Evolutionary conservation across 2,113 vertebrate species (phyloP).

Genomic region (Odobenus rosmarus): DNA sequence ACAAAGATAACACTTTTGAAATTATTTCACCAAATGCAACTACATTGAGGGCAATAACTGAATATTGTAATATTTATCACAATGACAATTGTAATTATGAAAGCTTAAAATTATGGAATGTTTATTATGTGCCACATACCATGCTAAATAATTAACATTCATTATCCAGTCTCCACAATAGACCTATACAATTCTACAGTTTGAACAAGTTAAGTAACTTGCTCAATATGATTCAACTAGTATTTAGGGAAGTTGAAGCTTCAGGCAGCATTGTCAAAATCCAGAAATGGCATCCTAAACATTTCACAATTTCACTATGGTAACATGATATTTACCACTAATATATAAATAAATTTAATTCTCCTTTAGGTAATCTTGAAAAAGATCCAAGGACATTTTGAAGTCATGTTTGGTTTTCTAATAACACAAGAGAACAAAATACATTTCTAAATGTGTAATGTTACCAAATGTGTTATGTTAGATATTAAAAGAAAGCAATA

Average conservation of each 20-base stretch:
- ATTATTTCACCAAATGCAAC: not conserved
- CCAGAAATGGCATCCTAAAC: not conserved
- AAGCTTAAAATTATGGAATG: not conserved
- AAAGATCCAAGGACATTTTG: not conserved
- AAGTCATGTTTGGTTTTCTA: not conserved
- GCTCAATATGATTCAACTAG: not conserved
- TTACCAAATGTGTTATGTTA: not conserved
- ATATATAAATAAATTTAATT: not conserved
- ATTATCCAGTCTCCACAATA: not conserved
- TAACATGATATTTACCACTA: not conserved
- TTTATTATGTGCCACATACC: not conserved
- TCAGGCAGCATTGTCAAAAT: not conserved
- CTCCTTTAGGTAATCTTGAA: not conserved
- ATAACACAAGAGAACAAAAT: not conserved
- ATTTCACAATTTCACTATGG: not conserved
- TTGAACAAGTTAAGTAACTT: not conserved
- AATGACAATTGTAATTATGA: not conserved
- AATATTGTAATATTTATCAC: not conserved
- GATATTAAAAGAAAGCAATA: not conserved
- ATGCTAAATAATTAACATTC: not conserved
- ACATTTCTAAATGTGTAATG: not conserved
- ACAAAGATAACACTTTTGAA: not conserved
- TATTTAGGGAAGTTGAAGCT: not conserved
- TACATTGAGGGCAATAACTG: not conserved
- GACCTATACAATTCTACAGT: not conserved